Conservation (phyloP, 2,888 invertebrate species). For the Frankliniella intonsa region DNA sequence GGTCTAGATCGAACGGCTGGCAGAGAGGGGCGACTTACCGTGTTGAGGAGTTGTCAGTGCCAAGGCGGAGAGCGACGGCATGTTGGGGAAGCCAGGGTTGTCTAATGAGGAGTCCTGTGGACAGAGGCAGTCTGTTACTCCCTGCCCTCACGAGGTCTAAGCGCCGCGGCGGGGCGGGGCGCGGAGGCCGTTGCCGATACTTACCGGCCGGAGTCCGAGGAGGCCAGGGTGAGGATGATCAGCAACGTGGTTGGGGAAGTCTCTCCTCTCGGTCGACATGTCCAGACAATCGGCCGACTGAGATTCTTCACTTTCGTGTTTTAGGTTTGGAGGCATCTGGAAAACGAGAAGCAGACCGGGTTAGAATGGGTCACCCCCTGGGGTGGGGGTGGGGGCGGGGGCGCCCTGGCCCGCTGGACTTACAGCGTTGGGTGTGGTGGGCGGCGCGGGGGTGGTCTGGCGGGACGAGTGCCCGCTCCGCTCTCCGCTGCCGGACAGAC, state of each 20-base stretch:
- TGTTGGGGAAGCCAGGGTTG: constrained; percentile 57
- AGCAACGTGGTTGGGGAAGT: constrained; percentile 35
- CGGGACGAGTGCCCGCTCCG: constrained; percentile 28
- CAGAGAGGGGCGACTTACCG: constrained; percentile 43
- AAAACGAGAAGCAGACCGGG: not conserved
- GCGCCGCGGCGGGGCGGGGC: not conserved
- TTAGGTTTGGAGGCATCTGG: constrained; percentile 1
- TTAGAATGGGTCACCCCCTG: constrained; percentile 41
- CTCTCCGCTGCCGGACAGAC: constrained; percentile 28
- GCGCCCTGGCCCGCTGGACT: constrained; percentile 32
- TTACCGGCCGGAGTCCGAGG: constrained; percentile 35
- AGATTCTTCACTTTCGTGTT: constrained; percentile 11
- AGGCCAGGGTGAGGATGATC: constrained; percentile 39
- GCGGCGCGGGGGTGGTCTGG: constrained; percentile 39
- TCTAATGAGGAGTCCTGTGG: constrained; percentile 46
- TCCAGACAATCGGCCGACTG: constrained; percentile 29
- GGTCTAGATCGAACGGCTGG: no score
- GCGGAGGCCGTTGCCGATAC: not conserved
- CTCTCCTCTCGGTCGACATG: constrained; percentile 33
- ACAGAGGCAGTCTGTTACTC: not conserved
- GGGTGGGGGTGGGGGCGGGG: not conserved
- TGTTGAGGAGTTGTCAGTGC: constrained; percentile 73
- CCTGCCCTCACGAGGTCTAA: not conserved
- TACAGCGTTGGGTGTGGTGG: constrained; percentile 32
- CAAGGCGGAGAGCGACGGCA: constrained; percentile 68